Base-by-base conservation (phyloP, 2,888 invertebrate genomes). In the Coenonympha glycerion region DNA sequence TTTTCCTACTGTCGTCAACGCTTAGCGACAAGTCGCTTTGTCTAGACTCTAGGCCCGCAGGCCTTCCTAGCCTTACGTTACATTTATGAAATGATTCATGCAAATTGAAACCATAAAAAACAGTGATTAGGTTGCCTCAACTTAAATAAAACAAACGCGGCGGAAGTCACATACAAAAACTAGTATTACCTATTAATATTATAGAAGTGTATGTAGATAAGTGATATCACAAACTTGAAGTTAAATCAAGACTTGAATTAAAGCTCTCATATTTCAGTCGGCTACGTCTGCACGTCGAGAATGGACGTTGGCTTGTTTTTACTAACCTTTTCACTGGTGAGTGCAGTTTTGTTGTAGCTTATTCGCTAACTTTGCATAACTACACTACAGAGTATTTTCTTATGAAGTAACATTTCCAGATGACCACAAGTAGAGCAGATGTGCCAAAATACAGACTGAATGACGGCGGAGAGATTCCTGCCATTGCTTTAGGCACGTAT, bases 401-500 rank as follows among this genome's bases (percentile, higher is more conserved):
- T 31, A 5, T 13, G 15, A 31, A n/a, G n/a, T n/a, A n/a, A 8
- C 2, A 6, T 4, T 54, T 54, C 1, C 47, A 62, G 62, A 61
- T 62, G 58, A 51, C 46, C 0, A 4, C 42, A 1, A 34, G 37
- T 16, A 37, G 9, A 15, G 48, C 41, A 34, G 57, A 45, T 24
- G 56, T 61, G 3, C 48, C 58, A 1, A 58, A 51, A 8, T 39
- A 58, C 4, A 59, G 53, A 50, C 16, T 82, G 53, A 67, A 63
- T 6, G 66, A 78, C 50, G 80, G 77, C 0, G 52, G 49, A 1
- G 57, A 69, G 21, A 80, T 82, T 62, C 82, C 82, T 0, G 71
- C 68, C 0, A 58, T 81, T 1, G 80, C 73, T 0, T 53, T 82
- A 1, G 82, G 82, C 1, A 79, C 81, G 0, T 82, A 71, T 34